Evolutionary conservation across 2,113 vertebrate species (phyloP).

Genomic region (Boulengeromyrus knoepffleri): DNA sequence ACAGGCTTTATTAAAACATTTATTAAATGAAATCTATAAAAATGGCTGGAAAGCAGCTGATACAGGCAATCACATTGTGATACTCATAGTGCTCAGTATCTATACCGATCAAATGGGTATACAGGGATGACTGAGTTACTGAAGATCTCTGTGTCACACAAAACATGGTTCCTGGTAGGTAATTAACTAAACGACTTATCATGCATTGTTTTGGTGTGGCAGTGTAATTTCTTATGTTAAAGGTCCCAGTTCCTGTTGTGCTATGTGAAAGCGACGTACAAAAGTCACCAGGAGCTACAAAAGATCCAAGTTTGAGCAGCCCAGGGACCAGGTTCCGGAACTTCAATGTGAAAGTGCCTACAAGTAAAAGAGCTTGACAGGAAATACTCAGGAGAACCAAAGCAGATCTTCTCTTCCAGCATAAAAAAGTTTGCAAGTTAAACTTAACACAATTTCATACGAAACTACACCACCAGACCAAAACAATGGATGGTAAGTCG

Average conservation of each 20-base stretch:
- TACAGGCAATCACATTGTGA: neutral
- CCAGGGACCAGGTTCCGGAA: too few relatives aligned
- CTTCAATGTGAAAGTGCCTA: too few relatives aligned
- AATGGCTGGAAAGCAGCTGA: neutral
- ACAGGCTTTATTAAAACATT: neutral
- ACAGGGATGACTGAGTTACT: neutral
- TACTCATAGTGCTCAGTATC: neutral
- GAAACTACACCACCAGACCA: neutral
- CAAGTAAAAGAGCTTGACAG: too few relatives aligned
- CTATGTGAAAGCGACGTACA: too few relatives aligned
- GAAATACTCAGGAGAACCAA: too few relatives aligned
- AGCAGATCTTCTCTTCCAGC: too few relatives aligned
- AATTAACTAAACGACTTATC: too few relatives aligned
- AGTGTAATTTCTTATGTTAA: too few relatives aligned
- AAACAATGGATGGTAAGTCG: neutral
- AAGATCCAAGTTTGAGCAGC: too few relatives aligned
- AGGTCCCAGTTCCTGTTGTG: too few relatives aligned
- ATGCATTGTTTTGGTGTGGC: too few relatives aligned
- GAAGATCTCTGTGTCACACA: neutral
- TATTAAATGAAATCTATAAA: neutral
- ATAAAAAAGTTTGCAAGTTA: neutral
- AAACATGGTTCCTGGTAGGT: neutral
- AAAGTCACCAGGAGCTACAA: too few relatives aligned
- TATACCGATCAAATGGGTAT: neutral
- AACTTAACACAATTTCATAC: neutral